These are phyloP conservation scores for Syrrhaptes paradoxus DNA, from an alignment of 2,113 vertebrate species.

Conservation along the genomic window DNA sequence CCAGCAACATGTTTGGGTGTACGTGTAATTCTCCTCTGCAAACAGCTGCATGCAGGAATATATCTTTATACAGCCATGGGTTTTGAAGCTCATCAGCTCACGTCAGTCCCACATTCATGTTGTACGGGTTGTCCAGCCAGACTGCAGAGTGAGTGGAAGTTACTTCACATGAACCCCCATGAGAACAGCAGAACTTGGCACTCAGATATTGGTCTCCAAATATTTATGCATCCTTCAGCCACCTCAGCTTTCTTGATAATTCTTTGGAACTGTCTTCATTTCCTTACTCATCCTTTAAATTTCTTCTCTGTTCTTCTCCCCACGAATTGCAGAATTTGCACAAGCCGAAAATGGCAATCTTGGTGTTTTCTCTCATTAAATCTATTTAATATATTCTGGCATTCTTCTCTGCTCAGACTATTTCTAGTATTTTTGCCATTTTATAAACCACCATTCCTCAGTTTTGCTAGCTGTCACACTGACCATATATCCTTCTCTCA, in stretches of 20 bases:
- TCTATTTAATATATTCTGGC: not conserved
- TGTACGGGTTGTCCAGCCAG: not conserved
- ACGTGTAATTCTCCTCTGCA: not conserved
- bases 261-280: not conserved
- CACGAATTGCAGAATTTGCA: not conserved
- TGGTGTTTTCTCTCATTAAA: not conserved
- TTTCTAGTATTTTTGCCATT: not conserved
- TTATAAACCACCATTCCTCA: not conserved
- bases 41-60: not conserved
- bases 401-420: not conserved
- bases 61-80: not conserved
- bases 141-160: not conserved
- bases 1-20: accelerated
- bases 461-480: not conserved
- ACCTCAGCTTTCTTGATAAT: not conserved
- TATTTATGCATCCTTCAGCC: not conserved
- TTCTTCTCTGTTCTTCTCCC: not conserved
- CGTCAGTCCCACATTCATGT: not conserved
- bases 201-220: not conserved
- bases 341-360: not conserved
- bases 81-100: not conserved
- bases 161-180: not conserved
- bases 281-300: not conserved
- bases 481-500: not conserved
- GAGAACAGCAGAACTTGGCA: not conserved